phyloP scores from a whole-genome alignment of 1,140 invertebrate species.

The Micrasema minimum region DNA sequence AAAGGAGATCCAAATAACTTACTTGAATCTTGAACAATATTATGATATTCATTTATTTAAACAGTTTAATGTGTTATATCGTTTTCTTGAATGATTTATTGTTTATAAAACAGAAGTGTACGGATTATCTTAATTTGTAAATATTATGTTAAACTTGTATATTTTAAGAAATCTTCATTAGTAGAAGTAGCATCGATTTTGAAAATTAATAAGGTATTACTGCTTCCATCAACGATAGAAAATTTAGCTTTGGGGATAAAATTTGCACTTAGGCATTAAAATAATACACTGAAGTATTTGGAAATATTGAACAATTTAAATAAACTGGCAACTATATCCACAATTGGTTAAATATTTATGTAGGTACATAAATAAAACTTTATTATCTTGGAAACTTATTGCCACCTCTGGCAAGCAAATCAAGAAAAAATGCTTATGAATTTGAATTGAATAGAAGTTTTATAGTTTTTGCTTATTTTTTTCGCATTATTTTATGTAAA shows the following conservation, averaged over 20 bases:
- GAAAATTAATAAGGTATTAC: slow-evolving; percentile 6
- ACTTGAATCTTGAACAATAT: no score
- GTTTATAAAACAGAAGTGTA: no score
- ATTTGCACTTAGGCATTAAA: slow-evolving; percentile 7
- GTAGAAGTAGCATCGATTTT: slow-evolving; percentile 23
- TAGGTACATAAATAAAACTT: no score
- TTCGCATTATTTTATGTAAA: no score
- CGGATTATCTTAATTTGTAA: no score
- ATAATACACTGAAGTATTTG: no score
- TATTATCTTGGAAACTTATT: no score
- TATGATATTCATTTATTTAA: no score
- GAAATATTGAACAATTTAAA: not conserved
- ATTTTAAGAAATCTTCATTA: slow-evolving; percentile 27
- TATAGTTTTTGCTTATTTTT: not conserved
- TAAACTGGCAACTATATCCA: not conserved
- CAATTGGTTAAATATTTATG: no score
- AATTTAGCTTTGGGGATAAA: slow-evolving; percentile 19
- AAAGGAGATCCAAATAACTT: no score
- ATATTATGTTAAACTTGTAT: not conserved
- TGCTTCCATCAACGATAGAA: slow-evolving; percentile 25
- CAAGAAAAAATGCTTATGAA: slow-evolving; percentile 12
- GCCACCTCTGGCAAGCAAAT: slow-evolving; percentile 14
- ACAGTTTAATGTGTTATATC: no score
- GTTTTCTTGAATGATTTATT: no score
- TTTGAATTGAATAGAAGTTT: not conserved